Conservation (phyloP, 2,797 vertebrate species). For the Vireo griseus region DNA sequence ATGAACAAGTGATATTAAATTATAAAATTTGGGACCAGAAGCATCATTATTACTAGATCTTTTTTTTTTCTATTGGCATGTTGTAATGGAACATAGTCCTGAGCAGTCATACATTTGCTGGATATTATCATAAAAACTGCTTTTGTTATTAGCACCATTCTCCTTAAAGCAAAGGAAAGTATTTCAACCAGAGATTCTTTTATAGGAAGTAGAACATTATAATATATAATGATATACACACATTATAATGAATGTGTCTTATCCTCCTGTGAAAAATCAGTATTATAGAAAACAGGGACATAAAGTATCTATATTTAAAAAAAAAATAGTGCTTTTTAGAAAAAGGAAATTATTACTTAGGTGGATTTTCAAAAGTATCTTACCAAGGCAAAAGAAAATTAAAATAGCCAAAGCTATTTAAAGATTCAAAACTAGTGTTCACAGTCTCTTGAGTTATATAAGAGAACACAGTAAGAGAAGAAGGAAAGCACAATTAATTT, state of each 20-base stretch:
- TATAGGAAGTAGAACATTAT: neutral
- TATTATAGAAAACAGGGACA: neutral
- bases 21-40: neutral
- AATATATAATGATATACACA: neutral
- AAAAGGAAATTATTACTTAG: neutral
- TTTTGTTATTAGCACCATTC: neutral
- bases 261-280: neutral
- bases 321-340: neutral
- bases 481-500: neutral
- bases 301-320: neutral
- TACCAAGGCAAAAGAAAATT: neutral
- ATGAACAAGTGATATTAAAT: neutral
- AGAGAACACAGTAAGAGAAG: neutral
- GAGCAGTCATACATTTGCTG: neutral
- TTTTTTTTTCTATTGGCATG: neutral
- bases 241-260: neutral
- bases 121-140: neutral
- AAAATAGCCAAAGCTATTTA: neutral
- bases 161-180: neutral
- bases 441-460: neutral
- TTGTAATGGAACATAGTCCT: neutral
- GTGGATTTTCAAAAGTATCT: neutral
- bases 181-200: neutral
- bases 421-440: neutral
- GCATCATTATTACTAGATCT: neutral